A percentile compares a stretch with the other conserved stretches of the same genome.
phyloP scores from a whole-genome alignment of 1,140 invertebrate species.

The Odontomachus brunneus region DNA sequence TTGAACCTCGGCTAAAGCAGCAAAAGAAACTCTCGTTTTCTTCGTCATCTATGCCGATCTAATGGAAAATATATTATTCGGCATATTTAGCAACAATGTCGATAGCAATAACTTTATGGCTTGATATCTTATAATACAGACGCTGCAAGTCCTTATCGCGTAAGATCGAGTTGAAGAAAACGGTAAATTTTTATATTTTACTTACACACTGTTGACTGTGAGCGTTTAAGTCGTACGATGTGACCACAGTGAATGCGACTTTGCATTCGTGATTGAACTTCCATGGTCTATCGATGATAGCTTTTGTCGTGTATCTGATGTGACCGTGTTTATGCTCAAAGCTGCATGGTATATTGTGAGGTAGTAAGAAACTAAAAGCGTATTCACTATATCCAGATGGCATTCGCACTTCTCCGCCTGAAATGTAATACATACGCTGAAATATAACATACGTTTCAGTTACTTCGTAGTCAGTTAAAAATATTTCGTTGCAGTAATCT shows the following conservation, averaged over 20 bases:
- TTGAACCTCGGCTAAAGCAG: conserved; percentile 86
- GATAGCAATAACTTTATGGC: background rate
- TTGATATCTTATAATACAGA: background rate
- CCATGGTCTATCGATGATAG: conserved; percentile 86
- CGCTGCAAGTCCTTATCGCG: too few species aligned
- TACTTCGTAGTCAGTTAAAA: conserved; percentile 1
- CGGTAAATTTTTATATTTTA: too few species aligned
- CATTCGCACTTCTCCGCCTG: conserved; percentile 49
- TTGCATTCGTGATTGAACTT: conserved; percentile 85
- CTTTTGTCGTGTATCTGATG: conserved; percentile 87
- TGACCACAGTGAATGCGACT: conserved; percentile 84
- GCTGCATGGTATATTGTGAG: conserved; percentile 84
- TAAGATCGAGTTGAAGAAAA: background rate
- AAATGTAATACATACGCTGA: conserved; percentile 33
- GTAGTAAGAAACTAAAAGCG: conserved; percentile 85
- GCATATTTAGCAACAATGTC: background rate
- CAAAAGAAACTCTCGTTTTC: conserved; percentile 87
- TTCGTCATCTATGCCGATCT: conserved; percentile 71
- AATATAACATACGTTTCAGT: conserved; percentile 17
- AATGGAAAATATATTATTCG: background rate
- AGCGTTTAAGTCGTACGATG: conserved; percentile 69
- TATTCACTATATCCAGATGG: conserved; percentile 84
- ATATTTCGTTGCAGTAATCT: background rate
- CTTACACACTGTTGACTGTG: conserved; percentile 52
- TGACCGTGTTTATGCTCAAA: conserved; percentile 86